Percentiles rank a stretch among this genome's conserved stretches.
Evolutionary conservation across 2,797 vertebrate genomes (phyloP).

Genomic region (Spheniscus humboldti): DNA sequence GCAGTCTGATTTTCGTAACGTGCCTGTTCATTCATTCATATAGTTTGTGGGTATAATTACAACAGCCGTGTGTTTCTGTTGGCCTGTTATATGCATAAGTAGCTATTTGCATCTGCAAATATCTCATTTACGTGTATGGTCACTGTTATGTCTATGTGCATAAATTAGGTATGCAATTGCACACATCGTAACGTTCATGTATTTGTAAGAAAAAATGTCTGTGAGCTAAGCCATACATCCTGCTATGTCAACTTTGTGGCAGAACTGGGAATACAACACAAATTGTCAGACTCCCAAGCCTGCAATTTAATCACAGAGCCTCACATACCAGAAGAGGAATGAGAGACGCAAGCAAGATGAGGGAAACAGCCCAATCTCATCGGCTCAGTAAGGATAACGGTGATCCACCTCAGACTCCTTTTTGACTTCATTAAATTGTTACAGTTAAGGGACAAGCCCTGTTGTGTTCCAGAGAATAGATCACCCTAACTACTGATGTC

Average conservation of each 20-base stretch:
- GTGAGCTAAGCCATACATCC: not conserved
- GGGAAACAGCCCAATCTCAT: not conserved
- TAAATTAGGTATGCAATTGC: conserved; percentile 7
- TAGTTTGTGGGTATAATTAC: conserved; percentile 44
- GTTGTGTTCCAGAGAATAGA: not conserved
- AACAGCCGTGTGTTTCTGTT: conserved; percentile 6
- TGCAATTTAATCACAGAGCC: not conserved
- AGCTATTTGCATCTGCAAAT: conserved; percentile 57
- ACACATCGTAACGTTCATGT: not conserved
- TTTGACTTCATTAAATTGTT: not conserved
- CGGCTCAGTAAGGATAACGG: not conserved
- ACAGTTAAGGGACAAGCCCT: not conserved
- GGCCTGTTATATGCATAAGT: not conserved
- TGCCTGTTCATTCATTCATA: conserved; percentile 23
- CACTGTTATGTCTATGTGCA: conserved; percentile 3
- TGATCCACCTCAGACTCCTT: not conserved
- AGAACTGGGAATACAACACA: not conserved
- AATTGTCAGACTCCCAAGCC: not conserved
- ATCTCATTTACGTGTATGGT: conserved; percentile 33
- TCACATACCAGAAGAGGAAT: not conserved
- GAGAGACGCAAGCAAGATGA: not conserved
- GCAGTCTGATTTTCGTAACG: not conserved
- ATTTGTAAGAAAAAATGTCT: not conserved
- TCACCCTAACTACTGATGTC: not conserved
- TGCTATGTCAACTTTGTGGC: not conserved